Base-by-base conservation (phyloP, 2,888 invertebrate species). In the Drosophila vallismaia region DNA sequence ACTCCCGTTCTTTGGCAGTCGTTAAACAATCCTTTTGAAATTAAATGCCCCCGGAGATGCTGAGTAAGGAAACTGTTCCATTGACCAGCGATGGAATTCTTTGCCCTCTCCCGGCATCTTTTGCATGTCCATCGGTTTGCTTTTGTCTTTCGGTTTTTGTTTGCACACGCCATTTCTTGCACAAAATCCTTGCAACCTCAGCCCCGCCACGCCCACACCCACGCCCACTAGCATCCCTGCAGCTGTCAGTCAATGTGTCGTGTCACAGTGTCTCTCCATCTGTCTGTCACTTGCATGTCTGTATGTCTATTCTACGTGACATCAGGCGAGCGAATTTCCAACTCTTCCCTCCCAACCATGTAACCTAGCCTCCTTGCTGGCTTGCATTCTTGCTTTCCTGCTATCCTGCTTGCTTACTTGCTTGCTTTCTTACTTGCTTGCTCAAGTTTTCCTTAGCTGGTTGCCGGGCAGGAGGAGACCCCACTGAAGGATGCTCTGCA, bases 251-350 rank as follows among this genome's bases (percentile, higher is more conserved):
- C 89, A 90, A 84, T 89, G 82, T 85, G 88, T 88, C 86, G 86
- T 86, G 89, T 86, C 88, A 86, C 84, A 85, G 78, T 89, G 89
- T 88, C 86, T 88, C 83, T 90, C 86, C 85, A 87, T 84, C 86
- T 89, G 86, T 88, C 88, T 89, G 90, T 90, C 90, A 90, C 80
- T 88, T 83, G 85, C 90, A 89, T 82, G 86, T 85, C 88, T 83
- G 70, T 88, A 55, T 70, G 63, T 72, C 70, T 70, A 63, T 70
- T 88, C 86, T 89, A 89, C 86, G 90, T 88, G 89, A 89, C 88
- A 89, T 89, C 88, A 84, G 81, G 75, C 79, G 74, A 79, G 76
- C 72, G 75, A 76, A 73, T 75, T 62, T 50, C 49, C 59, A 52
- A 33, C 45, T 50, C 50, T 74, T 74, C 68, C 59, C 77, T 74